These are phyloP conservation scores for Melieria picta DNA, from an alignment of 2,888 invertebrate species.

Conservation along the genomic window DNA sequence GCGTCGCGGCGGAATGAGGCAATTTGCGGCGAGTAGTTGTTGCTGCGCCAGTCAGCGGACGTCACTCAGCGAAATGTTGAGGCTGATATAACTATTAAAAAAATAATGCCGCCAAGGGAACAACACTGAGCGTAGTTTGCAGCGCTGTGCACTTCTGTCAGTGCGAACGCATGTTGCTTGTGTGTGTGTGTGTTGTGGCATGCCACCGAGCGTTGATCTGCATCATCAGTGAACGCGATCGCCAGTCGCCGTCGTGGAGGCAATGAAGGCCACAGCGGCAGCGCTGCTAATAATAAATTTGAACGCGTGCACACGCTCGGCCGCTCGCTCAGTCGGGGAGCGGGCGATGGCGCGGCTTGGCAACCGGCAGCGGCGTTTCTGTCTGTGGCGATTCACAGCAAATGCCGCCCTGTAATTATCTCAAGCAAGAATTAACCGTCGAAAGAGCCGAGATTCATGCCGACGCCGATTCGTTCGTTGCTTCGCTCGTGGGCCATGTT, in stretches of 20 bases:
- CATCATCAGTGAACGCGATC: background rate
- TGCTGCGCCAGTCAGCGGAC: background rate
- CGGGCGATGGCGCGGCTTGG: background rate
- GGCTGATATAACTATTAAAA: slow-evolving; percentile 60
- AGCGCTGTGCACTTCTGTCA: too few relatives aligned
- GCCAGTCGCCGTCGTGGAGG: background rate
- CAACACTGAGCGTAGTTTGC: too few relatives aligned
- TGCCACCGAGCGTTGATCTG: background rate
- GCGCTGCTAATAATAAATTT: slow-evolving; percentile 57
- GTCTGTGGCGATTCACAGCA: slow-evolving; percentile 13
- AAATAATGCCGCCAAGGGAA: slow-evolving; percentile 21
- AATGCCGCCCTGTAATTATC: slow-evolving; percentile 63
- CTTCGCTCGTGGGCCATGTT: slow-evolving; percentile 4
- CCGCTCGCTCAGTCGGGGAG: slow-evolving; percentile 7
- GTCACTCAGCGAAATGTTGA: slow-evolving; percentile 43
- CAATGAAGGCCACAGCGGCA: slow-evolving; percentile 12
- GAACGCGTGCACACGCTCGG: slow-evolving; percentile 58
- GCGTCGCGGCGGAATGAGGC: slow-evolving; percentile 24
- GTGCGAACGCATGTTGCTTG: too few relatives aligned
- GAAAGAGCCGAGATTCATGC: slow-evolving; percentile 52
- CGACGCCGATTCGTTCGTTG: slow-evolving; percentile 1
- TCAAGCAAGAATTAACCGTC: slow-evolving; percentile 62
- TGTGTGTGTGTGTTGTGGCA: too few relatives aligned
- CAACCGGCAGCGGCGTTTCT: slow-evolving; percentile 18
- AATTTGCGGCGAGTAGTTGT: slow-evolving; percentile 12